Percentiles rank a stretch among this genome's conserved stretches.
Evolutionary conservation across 1,140 invertebrate species (phyloP).

Genomic region (Drosophila ficusphila): DNA sequence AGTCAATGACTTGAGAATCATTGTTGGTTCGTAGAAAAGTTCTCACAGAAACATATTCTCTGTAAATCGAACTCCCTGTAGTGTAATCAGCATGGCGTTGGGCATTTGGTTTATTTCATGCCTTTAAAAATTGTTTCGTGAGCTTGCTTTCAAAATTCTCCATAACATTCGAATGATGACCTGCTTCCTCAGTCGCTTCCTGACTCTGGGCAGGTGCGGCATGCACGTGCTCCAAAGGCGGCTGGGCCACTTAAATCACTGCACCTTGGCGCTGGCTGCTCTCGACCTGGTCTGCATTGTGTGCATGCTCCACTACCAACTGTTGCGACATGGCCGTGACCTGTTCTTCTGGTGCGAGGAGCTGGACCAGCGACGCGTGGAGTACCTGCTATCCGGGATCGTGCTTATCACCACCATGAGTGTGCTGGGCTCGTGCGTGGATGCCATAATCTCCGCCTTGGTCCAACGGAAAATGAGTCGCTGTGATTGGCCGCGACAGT

Average conservation of each 20-base stretch:
- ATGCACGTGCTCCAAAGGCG: not conserved
- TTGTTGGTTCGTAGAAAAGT: too few species aligned
- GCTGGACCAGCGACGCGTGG: conserved; percentile 1
- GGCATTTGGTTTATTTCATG: not conserved
- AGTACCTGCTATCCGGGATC: conserved; percentile 37
- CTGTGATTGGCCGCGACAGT: conserved; percentile 22
- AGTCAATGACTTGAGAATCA: too few species aligned
- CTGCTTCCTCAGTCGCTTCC: conserved; percentile 18
- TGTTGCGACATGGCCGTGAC: conserved; percentile 36
- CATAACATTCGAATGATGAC: conserved; percentile 5
- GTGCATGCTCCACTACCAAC: conserved; percentile 42
- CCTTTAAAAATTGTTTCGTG: conserved; percentile 2
- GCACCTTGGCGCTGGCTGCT: conserved; percentile 26
- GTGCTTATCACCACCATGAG: conserved; percentile 27
- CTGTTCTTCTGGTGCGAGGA: conserved; percentile 52
- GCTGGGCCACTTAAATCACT: conserved; percentile 31
- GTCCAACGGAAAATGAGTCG: conserved; percentile 28
- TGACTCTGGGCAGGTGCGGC: conserved; percentile 10
- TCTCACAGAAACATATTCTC: too few species aligned
- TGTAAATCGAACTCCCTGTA: not conserved
- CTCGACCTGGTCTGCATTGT: conserved; percentile 36
- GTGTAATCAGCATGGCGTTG: not conserved
- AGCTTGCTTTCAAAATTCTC: conserved; percentile 30
- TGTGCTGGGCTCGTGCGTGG: conserved; percentile 41
- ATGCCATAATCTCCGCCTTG: conserved; percentile 28